Percentiles rank a stretch among this genome's conserved stretches.
phyloP scores from a whole-genome alignment of 2,888 invertebrate genomes.

The Plebejus melissa region DNA sequence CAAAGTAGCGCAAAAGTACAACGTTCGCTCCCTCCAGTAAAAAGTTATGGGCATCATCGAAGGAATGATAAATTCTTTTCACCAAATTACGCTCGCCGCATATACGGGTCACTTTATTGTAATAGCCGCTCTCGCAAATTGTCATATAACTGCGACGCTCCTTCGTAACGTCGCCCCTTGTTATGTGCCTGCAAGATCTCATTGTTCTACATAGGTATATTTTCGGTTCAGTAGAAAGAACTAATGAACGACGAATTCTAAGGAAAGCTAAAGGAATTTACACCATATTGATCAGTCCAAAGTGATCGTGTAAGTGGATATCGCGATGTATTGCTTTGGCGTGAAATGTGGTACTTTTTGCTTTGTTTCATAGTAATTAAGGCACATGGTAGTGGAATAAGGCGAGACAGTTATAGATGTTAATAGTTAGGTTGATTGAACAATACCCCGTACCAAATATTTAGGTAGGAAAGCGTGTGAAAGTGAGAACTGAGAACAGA shows the following conservation, averaged over 20 bases:
- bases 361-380: too few relatives aligned
- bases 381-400: too few relatives aligned
- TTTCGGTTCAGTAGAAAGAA: background rate
- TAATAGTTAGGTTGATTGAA: too few relatives aligned
- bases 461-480: too few relatives aligned
- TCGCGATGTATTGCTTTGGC: too few relatives aligned
- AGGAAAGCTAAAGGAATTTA: background rate
- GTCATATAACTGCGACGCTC: conserved; percentile 77
- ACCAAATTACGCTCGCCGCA: conserved; percentile 65
- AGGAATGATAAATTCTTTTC: conserved; percentile 72
- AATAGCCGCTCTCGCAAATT: conserved; percentile 77
- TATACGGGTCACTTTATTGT: conserved; percentile 70
- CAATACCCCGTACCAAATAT: too few relatives aligned
- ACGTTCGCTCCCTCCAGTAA: conserved; percentile 82
- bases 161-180: conserved; percentile 60
- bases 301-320: too few relatives aligned
- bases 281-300: background rate
- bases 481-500: too few relatives aligned
- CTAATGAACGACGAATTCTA: background rate
- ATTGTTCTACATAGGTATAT: conserved; percentile 5
- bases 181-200: conserved; percentile 57
- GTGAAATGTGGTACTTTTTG: too few relatives aligned
- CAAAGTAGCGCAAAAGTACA: conserved; percentile 80
- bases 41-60: conserved; percentile 68
- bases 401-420: too few relatives aligned